phyloP scores from a whole-genome alignment of 92 coral and sea anemone genomes.

The Muricea muricata region DNA sequence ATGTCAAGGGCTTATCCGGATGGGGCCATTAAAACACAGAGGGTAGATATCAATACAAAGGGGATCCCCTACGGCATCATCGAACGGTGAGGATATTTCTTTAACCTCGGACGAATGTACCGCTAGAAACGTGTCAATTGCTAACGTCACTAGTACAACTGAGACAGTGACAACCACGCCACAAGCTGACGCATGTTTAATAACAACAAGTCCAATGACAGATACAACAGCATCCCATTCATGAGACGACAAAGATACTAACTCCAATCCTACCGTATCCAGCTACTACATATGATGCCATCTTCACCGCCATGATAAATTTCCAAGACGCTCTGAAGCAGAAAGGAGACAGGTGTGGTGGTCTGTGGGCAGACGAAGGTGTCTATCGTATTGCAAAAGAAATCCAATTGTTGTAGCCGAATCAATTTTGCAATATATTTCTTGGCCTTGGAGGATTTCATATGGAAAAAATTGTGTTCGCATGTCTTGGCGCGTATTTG shows the following conservation, averaged over 20 bases:
- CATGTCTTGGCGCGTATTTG: conserved; percentile 22
- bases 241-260: conserved; percentile 20
- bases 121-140: background rate
- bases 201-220: background rate
- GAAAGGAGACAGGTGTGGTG: conserved; percentile 25
- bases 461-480: conserved; percentile 25
- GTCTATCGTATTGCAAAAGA: conserved; percentile 22
- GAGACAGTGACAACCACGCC: background rate
- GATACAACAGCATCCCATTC: background rate
- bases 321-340: conserved; percentile 31
- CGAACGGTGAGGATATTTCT: background rate
- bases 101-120: background rate
- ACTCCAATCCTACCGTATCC: conserved; percentile 34
- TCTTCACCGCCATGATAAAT: conserved; percentile 19
- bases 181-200: background rate
- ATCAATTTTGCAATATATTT: conserved; percentile 8
- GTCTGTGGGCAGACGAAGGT: conserved; percentile 35
- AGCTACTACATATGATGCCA: conserved; percentile 29
- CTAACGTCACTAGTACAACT: conserved; percentile 7
- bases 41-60: conserved; percentile 10
- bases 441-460: conserved; percentile 36
- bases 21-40: conserved; percentile 12
- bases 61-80: background rate
- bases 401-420: conserved; percentile 12
- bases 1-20: conserved; percentile 16